Evolutionary conservation across 2,888 invertebrate species (phyloP).

Genomic region (Mycalesis mineus): DNA sequence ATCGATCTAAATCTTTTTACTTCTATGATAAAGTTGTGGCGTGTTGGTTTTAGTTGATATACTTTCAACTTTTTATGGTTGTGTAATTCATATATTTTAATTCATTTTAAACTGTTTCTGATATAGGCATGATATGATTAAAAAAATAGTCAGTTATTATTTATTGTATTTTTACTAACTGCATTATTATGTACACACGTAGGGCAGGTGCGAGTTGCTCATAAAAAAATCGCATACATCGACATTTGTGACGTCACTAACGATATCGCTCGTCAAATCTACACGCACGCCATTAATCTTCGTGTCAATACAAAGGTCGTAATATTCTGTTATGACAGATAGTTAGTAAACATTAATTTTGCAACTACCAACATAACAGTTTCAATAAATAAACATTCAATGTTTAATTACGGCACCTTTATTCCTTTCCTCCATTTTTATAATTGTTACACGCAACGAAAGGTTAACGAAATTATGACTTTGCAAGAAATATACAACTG

Average conservation of each 20-base stretch:
- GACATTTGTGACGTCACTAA: slow-evolving; percentile 12
- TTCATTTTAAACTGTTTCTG: no score
- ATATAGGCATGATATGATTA: neutral
- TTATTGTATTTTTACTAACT: neutral
- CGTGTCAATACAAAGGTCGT: neutral
- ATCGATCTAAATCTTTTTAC: no score
- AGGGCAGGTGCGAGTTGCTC: slow-evolving; percentile 23
- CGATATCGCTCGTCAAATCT: slow-evolving; percentile 15
- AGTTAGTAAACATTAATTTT: neutral
- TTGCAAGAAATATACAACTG: no score
- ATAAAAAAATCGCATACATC: slow-evolving; percentile 11
- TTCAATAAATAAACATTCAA: neutral
- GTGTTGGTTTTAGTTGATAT: no score
- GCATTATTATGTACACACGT: slow-evolving; percentile 4
- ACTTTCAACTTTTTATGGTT: no score
- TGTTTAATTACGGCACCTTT: neutral
- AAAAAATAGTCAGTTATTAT: neutral
- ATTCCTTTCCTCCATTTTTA: neutral
- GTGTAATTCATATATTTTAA: no score
- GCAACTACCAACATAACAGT: neutral
- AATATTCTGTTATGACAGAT: slow-evolving; percentile 2
- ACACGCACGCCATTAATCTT: slow-evolving; percentile 7
- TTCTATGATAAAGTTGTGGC: no score
- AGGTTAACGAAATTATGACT: neutral
- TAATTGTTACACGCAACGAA: neutral